Evolutionary conservation across 1,140 invertebrate species (phyloP), one percentile per base, ranked within the genome.

Genomic region (Diuraphis noxia): DNA sequence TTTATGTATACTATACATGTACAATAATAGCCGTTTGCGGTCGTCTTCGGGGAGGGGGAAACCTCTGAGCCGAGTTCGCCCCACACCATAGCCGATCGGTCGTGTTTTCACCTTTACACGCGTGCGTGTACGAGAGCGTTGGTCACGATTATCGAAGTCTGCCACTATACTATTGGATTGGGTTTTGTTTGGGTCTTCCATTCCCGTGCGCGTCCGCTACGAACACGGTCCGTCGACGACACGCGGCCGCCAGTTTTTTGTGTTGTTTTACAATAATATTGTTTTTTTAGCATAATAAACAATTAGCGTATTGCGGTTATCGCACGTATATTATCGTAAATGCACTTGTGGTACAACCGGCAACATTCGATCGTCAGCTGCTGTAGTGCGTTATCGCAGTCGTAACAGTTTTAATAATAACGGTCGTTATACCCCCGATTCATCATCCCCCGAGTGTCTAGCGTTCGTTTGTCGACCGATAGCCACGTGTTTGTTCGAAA

Each of bases 191-290:
- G 7, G 40, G 81, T 82, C 25, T 89, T 46, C 88, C 88, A 90
- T 81, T 90, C 72, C 43, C 41, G 88, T 90, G 17, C 72, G 63
- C 72, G 88, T 23, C 41, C 88, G 88, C 72, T 23, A 25, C 72
- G 21, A 21, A 49, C 21, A 36, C 88, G 9, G 41, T 36, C 30
- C 88, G 88, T 36, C 21, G 41, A n/a, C 85, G 34, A 38, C 36
- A 10, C 41, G 82, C n/a, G 19, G 19, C 41, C 7, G 38, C 23
- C 40, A 30, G 72, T 36, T 79, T 79, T 23, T 36, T 36, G n/a
- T 79, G 30, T 79, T 79, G 30, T 36, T 23, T 79, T 79, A n/a
- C 30, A n/a, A 72, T 72, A n/a, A 6, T 72, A n/a, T 72, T 17
- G 56, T 49, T n/a, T 72, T 72, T 72, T 63, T 63, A n/a, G 13